Conservation (phyloP, 2,888 invertebrate species). For the Dendrolimus houi region DNA sequence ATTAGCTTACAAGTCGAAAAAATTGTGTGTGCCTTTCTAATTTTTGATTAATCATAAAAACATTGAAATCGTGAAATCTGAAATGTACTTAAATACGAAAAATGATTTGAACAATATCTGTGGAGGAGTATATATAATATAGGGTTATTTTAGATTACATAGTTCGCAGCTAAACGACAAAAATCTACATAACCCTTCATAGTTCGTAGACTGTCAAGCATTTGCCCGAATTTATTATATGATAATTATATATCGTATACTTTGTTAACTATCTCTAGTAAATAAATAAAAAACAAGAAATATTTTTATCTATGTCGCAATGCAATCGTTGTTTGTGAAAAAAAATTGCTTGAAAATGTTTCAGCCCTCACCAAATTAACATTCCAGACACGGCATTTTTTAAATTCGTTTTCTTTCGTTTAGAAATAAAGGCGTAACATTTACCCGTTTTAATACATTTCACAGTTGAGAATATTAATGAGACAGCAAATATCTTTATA, state of each 20-base stretch:
- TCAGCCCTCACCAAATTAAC: conserved; percentile 31
- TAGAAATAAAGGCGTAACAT: conserved; percentile 41
- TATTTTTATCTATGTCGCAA: background rate
- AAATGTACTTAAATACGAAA: background rate
- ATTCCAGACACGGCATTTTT: conserved; percentile 36
- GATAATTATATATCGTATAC: no score
- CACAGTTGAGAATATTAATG: conserved; percentile 36
- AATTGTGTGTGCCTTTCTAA: background rate
- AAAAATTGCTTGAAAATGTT: conserved; percentile 29
- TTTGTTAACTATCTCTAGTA: no score
- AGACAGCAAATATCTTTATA: conserved; percentile 14
- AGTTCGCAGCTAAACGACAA: no score
- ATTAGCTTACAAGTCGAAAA: background rate
- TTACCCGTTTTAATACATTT: conserved; percentile 37
- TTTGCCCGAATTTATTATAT: no score
- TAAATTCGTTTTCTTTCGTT: conserved; percentile 34
- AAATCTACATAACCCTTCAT: no score
- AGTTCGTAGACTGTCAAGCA: no score
- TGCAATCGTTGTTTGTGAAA: conserved; percentile 32
- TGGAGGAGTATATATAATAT: background rate
- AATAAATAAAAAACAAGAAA: no score
- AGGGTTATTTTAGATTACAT: no score
- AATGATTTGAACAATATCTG: background rate
- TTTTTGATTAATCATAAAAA: background rate
- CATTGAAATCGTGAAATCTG: background rate